Conservation (phyloP, 2,888 invertebrate genomes). For the Leptinotarsa tumamoca region DNA sequence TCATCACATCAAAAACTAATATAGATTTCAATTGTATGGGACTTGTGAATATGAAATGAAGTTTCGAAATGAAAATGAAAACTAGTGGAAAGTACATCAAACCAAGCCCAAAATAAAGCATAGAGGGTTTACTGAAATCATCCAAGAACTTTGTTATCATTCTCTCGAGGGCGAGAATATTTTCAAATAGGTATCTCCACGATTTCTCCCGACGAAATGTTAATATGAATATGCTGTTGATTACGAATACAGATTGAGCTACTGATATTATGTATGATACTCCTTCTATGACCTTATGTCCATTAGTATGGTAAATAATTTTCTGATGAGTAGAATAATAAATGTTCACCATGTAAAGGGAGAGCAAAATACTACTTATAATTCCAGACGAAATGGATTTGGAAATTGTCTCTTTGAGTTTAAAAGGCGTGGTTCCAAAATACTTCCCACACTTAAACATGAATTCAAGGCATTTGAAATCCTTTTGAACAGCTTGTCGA, state of each 20-base stretch:
- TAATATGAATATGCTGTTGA: not conserved
- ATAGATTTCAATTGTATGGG: too few species aligned
- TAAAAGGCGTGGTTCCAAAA: slow-evolving; percentile 2
- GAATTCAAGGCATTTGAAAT: not conserved
- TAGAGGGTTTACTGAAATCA: not conserved
- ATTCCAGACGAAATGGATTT: not conserved
- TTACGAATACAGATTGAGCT: not conserved
- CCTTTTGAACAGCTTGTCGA: not conserved
- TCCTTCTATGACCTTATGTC: not conserved
- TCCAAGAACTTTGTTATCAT: not conserved
- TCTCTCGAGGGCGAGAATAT: not conserved
- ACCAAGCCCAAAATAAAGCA: not conserved
- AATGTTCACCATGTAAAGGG: not conserved
- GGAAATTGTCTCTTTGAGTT: not conserved
- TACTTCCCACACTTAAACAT: slow-evolving; percentile 13
- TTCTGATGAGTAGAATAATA: not conserved
- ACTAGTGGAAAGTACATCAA: not conserved
- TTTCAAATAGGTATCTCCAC: slow-evolving; percentile 12
- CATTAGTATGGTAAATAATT: not conserved
- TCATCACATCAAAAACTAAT: too few species aligned
- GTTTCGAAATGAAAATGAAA: too few species aligned
- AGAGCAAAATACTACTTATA: not conserved
- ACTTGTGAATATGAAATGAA: too few species aligned
- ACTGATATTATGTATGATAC: not conserved
- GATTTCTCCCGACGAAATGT: not conserved